Evolutionary conservation across 2,888 invertebrate genomes (phyloP).

Genomic region (Papilio demoleus): DNA sequence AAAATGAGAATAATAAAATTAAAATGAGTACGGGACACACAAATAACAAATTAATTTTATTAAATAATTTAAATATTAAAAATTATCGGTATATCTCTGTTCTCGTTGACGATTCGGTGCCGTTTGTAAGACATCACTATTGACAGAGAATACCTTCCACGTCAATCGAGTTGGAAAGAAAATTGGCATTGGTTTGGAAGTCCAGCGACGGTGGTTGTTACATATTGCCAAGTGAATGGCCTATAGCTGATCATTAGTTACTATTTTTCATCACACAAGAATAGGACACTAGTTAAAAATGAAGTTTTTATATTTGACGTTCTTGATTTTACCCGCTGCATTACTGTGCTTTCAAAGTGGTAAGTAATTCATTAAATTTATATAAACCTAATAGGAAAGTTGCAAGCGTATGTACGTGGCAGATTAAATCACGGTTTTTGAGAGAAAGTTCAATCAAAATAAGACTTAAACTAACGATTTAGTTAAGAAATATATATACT

Average conservation of each 20-base stretch:
- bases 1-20: no score
- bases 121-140: constrained; percentile 55
- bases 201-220: constrained; percentile 60
- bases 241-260: constrained; percentile 57
- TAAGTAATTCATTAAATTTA: constrained; percentile 76
- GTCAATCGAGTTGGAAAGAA: constrained; percentile 83
- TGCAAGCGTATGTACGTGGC: constrained; percentile 72
- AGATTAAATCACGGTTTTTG: constrained; percentile 57
- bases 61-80: no score
- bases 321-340: constrained; percentile 88
- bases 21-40: no score
- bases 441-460: constrained; percentile 55
- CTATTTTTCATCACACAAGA: constrained; percentile 48
- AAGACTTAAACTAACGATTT: not conserved
- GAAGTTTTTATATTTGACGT: constrained; percentile 86
- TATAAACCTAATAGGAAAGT: constrained; percentile 49
- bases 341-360: constrained; percentile 88
- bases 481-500: not conserved
- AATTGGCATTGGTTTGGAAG: constrained; percentile 68
- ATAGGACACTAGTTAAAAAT: constrained; percentile 75
- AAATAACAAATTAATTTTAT: no score
- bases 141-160: constrained; percentile 81
- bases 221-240: constrained; percentile 75
- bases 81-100: not conserved
- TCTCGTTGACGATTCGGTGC: not conserved